Conservation (phyloP, 1,140 invertebrate species). For the Andrena cerasifolii region DNA sequence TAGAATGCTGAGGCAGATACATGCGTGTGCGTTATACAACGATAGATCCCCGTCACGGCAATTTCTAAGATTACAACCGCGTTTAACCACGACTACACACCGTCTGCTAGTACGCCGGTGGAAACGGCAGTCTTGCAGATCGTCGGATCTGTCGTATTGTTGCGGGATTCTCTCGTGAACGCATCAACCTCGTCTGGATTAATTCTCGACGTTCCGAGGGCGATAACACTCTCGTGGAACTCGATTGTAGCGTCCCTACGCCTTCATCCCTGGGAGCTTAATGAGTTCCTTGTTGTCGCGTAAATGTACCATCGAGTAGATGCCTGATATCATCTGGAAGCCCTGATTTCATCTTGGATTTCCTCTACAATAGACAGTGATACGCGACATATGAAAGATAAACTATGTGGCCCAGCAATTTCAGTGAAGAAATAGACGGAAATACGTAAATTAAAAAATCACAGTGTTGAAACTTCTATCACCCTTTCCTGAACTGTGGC, state of each 20-base stretch:
- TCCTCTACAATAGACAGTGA: too few species aligned
- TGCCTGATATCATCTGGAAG: too few species aligned
- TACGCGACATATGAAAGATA: too few species aligned
- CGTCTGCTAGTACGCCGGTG: slow-evolving; percentile 42
- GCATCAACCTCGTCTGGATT: slow-evolving; percentile 51
- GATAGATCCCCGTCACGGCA: slow-evolving; percentile 50
- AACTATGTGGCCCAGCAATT: too few species aligned
- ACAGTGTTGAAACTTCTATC: too few species aligned
- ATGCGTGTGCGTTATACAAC: slow-evolving; percentile 34
- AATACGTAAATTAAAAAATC: too few species aligned
- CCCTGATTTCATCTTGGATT: too few species aligned
- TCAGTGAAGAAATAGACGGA: too few species aligned
- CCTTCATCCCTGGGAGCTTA: neutral
- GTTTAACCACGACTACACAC: slow-evolving; percentile 61
- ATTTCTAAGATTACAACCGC: slow-evolving; percentile 65
- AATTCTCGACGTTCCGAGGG: slow-evolving; percentile 50
- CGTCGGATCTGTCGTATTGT: slow-evolving; percentile 60
- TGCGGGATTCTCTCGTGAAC: slow-evolving; percentile 58
- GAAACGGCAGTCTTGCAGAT: slow-evolving; percentile 57
- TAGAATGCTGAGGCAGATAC: neutral
- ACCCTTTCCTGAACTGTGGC: too few species aligned
- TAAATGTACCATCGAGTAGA: too few species aligned
- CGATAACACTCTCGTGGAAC: slow-evolving; percentile 47
- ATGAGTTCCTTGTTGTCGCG: neutral
- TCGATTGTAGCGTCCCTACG: slow-evolving; percentile 17